Evolutionary conservation across 1,140 invertebrate species (phyloP).

Genomic region (Periplaneta americana): DNA sequence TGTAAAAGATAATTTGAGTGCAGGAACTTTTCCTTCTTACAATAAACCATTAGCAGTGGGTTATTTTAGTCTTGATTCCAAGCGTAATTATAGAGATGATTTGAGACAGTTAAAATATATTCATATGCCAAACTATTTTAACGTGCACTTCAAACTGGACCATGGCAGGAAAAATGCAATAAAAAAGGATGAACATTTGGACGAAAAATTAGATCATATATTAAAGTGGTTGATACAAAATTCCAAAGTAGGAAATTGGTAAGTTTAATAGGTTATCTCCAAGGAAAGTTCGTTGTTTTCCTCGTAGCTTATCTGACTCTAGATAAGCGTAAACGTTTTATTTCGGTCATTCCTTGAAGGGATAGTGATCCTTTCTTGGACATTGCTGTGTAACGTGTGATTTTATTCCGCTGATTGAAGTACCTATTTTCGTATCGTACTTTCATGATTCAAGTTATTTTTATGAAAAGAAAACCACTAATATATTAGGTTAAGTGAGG

Average conservation of each 20-base stretch:
- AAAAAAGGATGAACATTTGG: constrained; percentile 32
- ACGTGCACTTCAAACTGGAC: constrained; percentile 46
- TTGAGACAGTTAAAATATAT: constrained; percentile 44
- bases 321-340: no score
- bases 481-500: no score
- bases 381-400: no score
- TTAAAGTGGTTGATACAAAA: constrained; percentile 44
- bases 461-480: no score
- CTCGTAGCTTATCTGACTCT: no score
- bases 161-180: constrained; percentile 35
- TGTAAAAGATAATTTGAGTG: background rate
- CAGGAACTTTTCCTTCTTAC: constrained; percentile 36
- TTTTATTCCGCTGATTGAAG: no score
- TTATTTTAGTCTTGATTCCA: constrained; percentile 41
- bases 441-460: no score
- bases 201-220: constrained; percentile 40
- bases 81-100: constrained; percentile 31
- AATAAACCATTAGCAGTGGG: constrained; percentile 40
- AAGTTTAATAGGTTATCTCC: no score
- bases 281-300: no score
- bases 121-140: constrained; percentile 29
- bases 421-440: no score
- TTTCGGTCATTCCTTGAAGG: no score
- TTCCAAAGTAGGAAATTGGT: constrained; percentile 23
- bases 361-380: no score